Base-by-base conservation (phyloP, 2,888 invertebrate genomes). In the Tinea trinotella region DNA sequence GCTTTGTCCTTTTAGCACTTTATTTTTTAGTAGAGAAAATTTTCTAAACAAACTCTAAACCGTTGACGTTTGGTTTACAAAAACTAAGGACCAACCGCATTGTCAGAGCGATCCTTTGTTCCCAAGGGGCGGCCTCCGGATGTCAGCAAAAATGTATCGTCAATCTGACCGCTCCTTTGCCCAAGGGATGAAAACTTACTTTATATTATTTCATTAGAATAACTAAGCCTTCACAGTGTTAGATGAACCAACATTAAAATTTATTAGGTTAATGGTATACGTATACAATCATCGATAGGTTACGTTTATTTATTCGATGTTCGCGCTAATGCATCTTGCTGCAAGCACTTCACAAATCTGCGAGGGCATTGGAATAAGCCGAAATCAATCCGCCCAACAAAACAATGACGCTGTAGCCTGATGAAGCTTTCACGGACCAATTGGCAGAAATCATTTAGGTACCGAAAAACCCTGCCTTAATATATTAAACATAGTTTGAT, bases 131-230 rank as follows among this genome's bases (percentile, higher is more conserved):
- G 59, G 57, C 15, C 5, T 9, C 19, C 53, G 59, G 62, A 60
- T 58, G 63, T 61, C 60, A 63, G 61, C 57, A 63, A 68, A 67
- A 71, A 68, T 67, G 61, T 63, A 60, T 68, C 68, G 66, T 67
- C 64, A 64, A 61, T 64, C 62, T 61, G 63, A 57, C 59, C 56
- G 57, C 56, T 40, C 40, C 46, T 46, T 46, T n/a, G 57, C 17
- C 58, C 57, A 57, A 60, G 64, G 61, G 61, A 59, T 3, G 18
- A 19, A 19, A 46, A 46, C 46, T 46, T 19, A 18, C 40, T n/a
- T 15, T 40, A 35, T 15, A 40, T 15, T 40, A 40, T 40, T 30
- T 30, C 30, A 30, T 2, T 30, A 30, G 1, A 30, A 10, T 2
- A 10, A 30, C 7, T n/a, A 2, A 30, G 30, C 9, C n/a, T n/a